A percentile compares a stretch with the other conserved stretches of the same genome.
Conservation (phyloP, 2,888 invertebrate genomes). For the Mimachlamys varia region DNA sequence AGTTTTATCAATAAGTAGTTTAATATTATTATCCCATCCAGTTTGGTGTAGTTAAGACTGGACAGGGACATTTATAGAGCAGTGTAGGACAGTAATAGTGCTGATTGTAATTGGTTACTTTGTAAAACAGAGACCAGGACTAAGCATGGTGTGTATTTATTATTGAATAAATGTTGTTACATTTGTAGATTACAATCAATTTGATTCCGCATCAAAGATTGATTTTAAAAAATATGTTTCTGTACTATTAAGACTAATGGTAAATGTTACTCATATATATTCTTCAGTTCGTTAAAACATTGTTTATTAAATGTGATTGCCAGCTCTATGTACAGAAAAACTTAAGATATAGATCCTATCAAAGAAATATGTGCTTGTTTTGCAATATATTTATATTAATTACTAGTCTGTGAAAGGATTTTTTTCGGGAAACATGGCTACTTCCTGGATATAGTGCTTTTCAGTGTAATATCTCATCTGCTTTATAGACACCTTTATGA, state of each 20-base stretch:
- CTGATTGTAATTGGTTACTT: conserved; percentile 15
- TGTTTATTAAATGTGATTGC: not conserved
- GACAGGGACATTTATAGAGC: not conserved
- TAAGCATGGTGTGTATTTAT: not conserved
- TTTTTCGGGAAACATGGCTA: not conserved
- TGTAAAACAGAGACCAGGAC: conserved; percentile 3
- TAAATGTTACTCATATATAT: not conserved
- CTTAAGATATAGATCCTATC: not conserved
- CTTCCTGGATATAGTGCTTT: not conserved
- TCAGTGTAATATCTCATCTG: no score
- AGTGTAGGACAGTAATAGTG: not conserved
- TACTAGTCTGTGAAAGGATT: not conserved
- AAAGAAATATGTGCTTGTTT: not conserved
- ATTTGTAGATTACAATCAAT: conserved; percentile 10
- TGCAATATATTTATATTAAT: not conserved
- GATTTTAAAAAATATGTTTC: not conserved
- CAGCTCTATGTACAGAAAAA: not conserved
- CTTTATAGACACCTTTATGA: no score
- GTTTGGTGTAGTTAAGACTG: not conserved
- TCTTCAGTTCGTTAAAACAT: not conserved
- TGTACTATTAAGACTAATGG: not conserved
- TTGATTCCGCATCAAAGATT: conserved; percentile 13
- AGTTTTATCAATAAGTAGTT: not conserved
- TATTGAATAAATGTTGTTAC: not conserved
- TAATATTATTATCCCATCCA: not conserved